phyloP scores from a whole-genome alignment of 1,140 invertebrate genomes.

The Cheumatopsyche charites region DNA sequence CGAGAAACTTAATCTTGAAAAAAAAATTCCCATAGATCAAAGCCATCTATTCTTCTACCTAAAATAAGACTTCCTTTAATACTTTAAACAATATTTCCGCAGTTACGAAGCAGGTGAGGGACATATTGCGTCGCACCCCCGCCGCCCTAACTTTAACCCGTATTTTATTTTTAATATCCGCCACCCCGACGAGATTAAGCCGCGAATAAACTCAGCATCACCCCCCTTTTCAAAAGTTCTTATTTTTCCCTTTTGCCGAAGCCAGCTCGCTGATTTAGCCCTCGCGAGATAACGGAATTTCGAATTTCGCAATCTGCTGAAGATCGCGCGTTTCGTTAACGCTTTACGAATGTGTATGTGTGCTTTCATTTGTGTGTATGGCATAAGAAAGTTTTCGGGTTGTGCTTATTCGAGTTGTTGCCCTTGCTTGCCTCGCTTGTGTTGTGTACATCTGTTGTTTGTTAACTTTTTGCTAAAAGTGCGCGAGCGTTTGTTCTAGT shows the following conservation, averaged over 20 bases:
- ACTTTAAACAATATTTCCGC: too few relatives aligned
- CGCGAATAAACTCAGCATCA: background rate
- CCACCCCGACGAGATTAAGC: background rate
- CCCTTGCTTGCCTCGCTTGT: background rate
- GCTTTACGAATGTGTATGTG: background rate
- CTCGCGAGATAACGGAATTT: constrained; percentile 7
- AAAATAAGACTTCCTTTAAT: too few relatives aligned
- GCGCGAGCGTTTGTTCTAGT: constrained; percentile 7
- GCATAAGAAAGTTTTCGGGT: constrained; percentile 2
- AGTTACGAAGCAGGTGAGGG: background rate
- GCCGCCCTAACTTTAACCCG: background rate
- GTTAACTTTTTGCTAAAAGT: constrained; percentile 12
- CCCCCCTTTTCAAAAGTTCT: background rate
- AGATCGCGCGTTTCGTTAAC: constrained; percentile 5
- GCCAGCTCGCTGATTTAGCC: background rate
- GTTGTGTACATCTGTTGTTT: constrained; percentile 7
- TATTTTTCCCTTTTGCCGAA: background rate
- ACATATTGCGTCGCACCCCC: background rate
- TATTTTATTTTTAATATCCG: constrained; percentile 23
- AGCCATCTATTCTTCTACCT: too few relatives aligned
- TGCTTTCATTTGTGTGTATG: too few relatives aligned
- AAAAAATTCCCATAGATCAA: too few relatives aligned
- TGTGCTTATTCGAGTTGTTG: constrained; percentile 7
- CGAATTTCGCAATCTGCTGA: constrained; percentile 14
- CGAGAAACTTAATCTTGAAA: too few relatives aligned